Percentiles rank a stretch among this genome's conserved stretches.
phyloP scores from a whole-genome alignment of 2,888 invertebrate genomes.

The Zeuzera pyrina region DNA sequence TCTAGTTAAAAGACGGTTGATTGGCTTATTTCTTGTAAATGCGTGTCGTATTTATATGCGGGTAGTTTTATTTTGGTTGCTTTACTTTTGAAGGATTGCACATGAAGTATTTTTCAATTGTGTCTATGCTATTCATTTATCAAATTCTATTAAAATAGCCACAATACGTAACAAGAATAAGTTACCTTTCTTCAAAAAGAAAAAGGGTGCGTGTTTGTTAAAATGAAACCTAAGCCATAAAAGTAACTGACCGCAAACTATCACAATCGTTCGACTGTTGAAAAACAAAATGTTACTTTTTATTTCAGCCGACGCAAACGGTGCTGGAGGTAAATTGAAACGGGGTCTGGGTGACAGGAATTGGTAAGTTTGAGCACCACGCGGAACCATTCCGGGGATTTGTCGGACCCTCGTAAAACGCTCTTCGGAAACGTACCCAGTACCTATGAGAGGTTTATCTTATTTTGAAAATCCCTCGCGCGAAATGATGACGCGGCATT shows the following conservation, averaged over 20 bases:
- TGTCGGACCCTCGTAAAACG: slow-evolving; percentile 54
- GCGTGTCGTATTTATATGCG: too few species aligned
- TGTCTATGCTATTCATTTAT: too few species aligned
- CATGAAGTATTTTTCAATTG: too few species aligned
- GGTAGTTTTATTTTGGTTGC: too few species aligned
- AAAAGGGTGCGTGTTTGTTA: slow-evolving; percentile 16
- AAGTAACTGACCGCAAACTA: slow-evolving; percentile 26
- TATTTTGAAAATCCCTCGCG: slow-evolving; percentile 37
- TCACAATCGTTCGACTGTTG: slow-evolving; percentile 22
- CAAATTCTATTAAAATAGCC: too few species aligned
- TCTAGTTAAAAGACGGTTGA: too few species aligned
- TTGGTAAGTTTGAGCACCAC: slow-evolving; percentile 40
- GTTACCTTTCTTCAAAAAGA: too few species aligned
- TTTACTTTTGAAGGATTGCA: too few species aligned
- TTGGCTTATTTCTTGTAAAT: too few species aligned
- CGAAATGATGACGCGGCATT: slow-evolving; percentile 34
- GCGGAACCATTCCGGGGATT: slow-evolving; percentile 40
- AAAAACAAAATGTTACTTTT: slow-evolving; percentile 42
- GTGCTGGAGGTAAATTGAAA: slow-evolving; percentile 55
- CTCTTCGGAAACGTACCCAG: slow-evolving; percentile 34
- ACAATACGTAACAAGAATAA: too few species aligned
- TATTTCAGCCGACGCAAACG: slow-evolving; percentile 32
- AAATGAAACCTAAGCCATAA: slow-evolving; percentile 24
- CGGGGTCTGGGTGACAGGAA: slow-evolving; percentile 36
- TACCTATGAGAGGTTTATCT: slow-evolving; percentile 39